Evolutionary conservation across 2,113 vertebrate species (phyloP), one percentile per base, ranked within the genome.

Genomic region (Mormyrus lacerda): DNA sequence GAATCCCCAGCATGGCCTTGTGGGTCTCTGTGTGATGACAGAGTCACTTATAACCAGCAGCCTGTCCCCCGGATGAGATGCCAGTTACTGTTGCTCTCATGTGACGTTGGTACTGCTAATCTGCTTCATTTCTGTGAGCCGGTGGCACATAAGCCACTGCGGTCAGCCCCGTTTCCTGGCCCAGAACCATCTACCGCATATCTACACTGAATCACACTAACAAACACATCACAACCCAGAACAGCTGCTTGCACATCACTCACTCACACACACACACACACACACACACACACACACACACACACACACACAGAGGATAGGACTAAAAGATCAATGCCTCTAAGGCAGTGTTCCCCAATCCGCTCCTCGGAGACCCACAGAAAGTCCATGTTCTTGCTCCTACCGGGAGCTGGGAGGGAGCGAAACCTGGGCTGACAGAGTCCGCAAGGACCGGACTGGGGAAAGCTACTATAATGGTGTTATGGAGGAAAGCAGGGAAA

Each of bases 401-500:
- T 31, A 27, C 61, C 10, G 3, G 61, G n/a, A 69, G 61, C 27
- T 31, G 61, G 27, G 10, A 69, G 61, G 61, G 61, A 69, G 61
- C 3, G 11, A 31, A 13, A 27, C 61, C 3, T 69, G 61, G 61
- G 10, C 9, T 0, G 2, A 10, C 61, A 27, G 61, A 3, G 10
- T 69, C 61, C 61, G 9, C 10, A 27, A 5, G 10, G 61, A 69
- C 3, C 11, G n/a, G 9, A 69, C 3, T 31, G 61, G 61, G 11
- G 3, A 69, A 31, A 27, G 10, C 10, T 31, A 27, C 61, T 69
- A 1, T 69, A 27, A 69, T 6, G n/a, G 85, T 53, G 48, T 19
- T 82, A 35, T 58, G 13, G 69, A 89, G 90, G 92, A 91, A 91
- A 65, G 35, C 45, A 8, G 55, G 93, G 89, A 88, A 85, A 94